Percentiles rank a stretch among this genome's conserved stretches.
These are phyloP conservation scores for Lordiphosa fenestrarum DNA, from an alignment of 2,888 invertebrate genomes.

Conservation along the genomic window DNA sequence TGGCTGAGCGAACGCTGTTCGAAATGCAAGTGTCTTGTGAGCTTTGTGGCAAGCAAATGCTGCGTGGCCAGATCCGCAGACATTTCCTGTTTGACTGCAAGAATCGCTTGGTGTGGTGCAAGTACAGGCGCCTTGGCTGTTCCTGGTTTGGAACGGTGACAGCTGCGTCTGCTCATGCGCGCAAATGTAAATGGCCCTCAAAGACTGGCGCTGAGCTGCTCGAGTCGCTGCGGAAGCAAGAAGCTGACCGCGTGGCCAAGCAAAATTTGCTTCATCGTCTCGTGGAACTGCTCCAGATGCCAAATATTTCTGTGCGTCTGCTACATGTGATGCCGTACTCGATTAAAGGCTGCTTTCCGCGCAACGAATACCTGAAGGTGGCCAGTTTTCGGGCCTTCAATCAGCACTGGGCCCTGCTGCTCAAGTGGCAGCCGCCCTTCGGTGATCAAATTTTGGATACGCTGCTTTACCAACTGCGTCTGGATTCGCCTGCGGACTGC, in stretches of 20 bases:
- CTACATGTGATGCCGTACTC: constrained; percentile 19
- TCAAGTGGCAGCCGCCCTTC: constrained; percentile 16
- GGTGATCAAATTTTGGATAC: neutral
- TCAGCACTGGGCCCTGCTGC: constrained; percentile 24
- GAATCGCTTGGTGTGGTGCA: constrained; percentile 16
- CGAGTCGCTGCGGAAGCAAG: neutral
- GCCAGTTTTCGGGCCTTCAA: constrained; percentile 16
- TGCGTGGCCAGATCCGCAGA: constrained; percentile 7
- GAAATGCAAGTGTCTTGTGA: constrained; percentile 13
- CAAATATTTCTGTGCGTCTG: constrained; percentile 19
- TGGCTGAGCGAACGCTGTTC: constrained; percentile 9
- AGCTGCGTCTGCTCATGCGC: neutral
- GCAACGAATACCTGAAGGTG: neutral
- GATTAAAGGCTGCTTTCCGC: constrained; percentile 1
- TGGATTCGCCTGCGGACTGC: neutral
- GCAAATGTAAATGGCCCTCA: neutral
- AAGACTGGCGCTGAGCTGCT: constrained; percentile 30
- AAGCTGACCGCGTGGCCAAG: neutral
- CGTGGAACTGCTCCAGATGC: constrained; percentile 18
- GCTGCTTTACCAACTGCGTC: constrained; percentile 17
- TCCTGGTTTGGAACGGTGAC: constrained; percentile 22
- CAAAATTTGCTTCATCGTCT: neutral
- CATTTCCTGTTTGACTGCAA: constrained; percentile 18
- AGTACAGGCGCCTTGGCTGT: constrained; percentile 37
- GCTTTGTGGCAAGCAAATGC: constrained; percentile 7